A percentile compares a stretch with the other conserved stretches of the same genome.
Conservation (phyloP, 2,113 vertebrate species). For the Callipepla squamata region DNA sequence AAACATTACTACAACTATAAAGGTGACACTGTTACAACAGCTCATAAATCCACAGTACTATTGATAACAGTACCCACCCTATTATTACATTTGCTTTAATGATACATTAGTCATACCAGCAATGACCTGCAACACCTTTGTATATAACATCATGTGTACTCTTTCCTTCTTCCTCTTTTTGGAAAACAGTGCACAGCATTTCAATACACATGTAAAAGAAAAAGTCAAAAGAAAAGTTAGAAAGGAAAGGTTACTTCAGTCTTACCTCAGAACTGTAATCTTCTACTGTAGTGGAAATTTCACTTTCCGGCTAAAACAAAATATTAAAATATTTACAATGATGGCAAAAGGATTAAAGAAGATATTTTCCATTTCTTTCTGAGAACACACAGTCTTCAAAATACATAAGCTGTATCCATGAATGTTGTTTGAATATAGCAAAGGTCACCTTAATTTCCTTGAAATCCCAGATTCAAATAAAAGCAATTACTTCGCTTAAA, state of each 20-base stretch:
- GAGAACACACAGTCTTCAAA: not conserved
- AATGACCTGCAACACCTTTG: not conserved
- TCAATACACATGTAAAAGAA: not conserved
- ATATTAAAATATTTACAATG: constrained; percentile 62
- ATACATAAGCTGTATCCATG: not conserved
- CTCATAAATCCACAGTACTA: not conserved
- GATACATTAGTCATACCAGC: not conserved
- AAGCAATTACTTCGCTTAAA: not conserved
- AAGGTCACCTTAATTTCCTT: not conserved
- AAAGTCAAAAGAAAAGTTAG: not conserved
- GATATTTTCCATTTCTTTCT: not conserved
- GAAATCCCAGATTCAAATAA: not conserved
- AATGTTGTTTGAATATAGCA: not conserved
- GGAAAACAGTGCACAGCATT: not conserved
- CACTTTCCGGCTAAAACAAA: constrained; percentile 89
- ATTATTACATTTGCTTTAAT: not conserved
- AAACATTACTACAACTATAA: not conserved
- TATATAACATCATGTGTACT: not conserved
- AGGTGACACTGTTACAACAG: not conserved
- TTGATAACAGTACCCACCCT: not conserved
- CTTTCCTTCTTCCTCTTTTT: not conserved
- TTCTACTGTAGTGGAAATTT: constrained; percentile 92
- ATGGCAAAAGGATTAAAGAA: not conserved
- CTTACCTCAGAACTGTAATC: constrained; percentile 97
- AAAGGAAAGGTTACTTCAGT: not conserved